These are phyloP conservation scores for Neodiprion lecontei DNA, from an alignment of 1,140 invertebrate species.

Conservation along the genomic window DNA sequence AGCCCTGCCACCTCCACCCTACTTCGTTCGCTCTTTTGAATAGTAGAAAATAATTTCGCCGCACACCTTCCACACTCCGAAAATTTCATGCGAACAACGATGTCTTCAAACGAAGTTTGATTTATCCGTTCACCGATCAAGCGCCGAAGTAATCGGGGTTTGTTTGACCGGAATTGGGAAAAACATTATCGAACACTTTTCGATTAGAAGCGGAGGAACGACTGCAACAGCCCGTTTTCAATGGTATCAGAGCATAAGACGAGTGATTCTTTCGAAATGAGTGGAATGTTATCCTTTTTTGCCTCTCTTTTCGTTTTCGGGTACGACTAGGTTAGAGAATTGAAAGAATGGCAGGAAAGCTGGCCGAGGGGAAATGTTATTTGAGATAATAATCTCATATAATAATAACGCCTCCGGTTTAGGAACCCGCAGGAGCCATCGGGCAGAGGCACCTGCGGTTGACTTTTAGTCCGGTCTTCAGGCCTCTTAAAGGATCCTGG, in stretches of 20 bases:
- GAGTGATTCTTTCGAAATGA: neutral
- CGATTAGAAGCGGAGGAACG: no score
- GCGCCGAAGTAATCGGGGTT: no score
- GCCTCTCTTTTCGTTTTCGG: neutral
- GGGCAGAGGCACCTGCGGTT: slow-evolving; percentile 33
- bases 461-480: slow-evolving; percentile 28
- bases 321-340: neutral
- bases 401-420: slow-evolving; percentile 49
- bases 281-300: neutral
- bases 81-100: neutral
- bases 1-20: slow-evolving; percentile 27
- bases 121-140: slow-evolving; percentile 10
- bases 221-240: no score
- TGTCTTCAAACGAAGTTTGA: neutral
- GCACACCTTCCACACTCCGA: neutral
- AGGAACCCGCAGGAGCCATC: slow-evolving; percentile 25
- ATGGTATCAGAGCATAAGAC: neutral
- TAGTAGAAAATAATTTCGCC: no score
- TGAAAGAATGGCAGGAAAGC: neutral
- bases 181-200: no score
- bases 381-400: slow-evolving; percentile 60
- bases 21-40: slow-evolving; percentile 27
- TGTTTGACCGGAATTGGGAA: no score
- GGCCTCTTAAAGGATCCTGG: slow-evolving; percentile 8
- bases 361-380: slow-evolving; percentile 48